phyloP scores from a whole-genome alignment of 2,113 vertebrate genomes.

The Lepisosteus osseus region DNA sequence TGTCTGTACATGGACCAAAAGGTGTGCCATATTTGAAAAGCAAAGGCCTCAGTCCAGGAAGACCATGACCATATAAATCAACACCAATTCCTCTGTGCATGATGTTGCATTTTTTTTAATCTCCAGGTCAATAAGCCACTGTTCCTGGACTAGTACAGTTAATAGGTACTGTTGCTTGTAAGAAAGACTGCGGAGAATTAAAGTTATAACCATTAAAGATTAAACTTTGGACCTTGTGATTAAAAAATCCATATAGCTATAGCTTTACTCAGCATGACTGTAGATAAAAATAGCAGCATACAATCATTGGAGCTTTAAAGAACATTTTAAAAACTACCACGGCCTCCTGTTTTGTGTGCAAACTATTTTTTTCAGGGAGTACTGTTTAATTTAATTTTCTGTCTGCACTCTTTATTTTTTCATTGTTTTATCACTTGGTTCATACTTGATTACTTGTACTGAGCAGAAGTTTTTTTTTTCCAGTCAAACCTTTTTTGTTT shows the following conservation, averaged over 20 bases:
- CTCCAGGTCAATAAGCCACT: slow-evolving; percentile 65
- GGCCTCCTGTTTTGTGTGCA: slow-evolving; percentile 63
- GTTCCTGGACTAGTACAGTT: slow-evolving; percentile 73
- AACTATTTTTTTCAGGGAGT: slow-evolving; percentile 79
- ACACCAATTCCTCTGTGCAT: slow-evolving; percentile 74
- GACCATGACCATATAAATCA: slow-evolving; percentile 73
- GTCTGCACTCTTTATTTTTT: slow-evolving; percentile 64
- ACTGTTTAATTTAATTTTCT: slow-evolving; percentile 77
- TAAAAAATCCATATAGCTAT: slow-evolving; percentile 73
- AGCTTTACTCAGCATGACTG: slow-evolving; percentile 82
- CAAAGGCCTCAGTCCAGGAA: slow-evolving; percentile 77
- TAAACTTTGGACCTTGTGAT: slow-evolving; percentile 61
- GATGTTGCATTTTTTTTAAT: slow-evolving; percentile 62
- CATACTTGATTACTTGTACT: slow-evolving; percentile 69
- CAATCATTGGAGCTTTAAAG: slow-evolving; percentile 77
- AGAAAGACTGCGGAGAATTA: slow-evolving; percentile 76
- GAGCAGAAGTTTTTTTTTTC: slow-evolving; percentile 69
- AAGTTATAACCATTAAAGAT: slow-evolving; percentile 73
- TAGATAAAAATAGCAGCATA: slow-evolving; percentile 74
- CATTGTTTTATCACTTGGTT: slow-evolving; percentile 54
- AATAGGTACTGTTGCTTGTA: slow-evolving; percentile 83
- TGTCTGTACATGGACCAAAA: slow-evolving; percentile 85
- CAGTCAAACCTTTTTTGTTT: slow-evolving; percentile 43
- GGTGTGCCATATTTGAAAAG: slow-evolving; percentile 82
- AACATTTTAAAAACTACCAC: slow-evolving; percentile 75